These are phyloP conservation scores for Drosophila emarginata DNA, from an alignment of 2,888 invertebrate genomes.

Conservation along the genomic window DNA sequence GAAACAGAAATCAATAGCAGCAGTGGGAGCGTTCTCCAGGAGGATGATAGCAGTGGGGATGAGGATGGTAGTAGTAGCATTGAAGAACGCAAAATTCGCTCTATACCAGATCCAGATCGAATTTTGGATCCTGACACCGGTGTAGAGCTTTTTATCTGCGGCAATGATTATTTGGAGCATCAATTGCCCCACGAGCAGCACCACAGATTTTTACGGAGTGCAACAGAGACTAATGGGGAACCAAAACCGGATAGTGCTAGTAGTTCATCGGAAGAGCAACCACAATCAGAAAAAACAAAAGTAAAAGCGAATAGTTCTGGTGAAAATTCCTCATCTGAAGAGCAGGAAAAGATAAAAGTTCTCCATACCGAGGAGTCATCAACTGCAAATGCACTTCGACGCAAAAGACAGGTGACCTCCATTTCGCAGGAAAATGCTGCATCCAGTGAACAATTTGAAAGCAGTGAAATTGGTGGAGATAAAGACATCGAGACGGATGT, in stretches of 20 bases:
- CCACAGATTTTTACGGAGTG: not conserved
- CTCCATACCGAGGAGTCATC: not conserved
- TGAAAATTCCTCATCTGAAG: constrained; percentile 32
- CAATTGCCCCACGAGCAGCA: not conserved
- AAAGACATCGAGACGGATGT: constrained; percentile 14
- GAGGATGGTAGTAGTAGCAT: not conserved
- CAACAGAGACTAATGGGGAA: too few species aligned
- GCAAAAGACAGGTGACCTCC: constrained; percentile 6
- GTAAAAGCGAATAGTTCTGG: constrained; percentile 1
- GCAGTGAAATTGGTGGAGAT: constrained; percentile 22
- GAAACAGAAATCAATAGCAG: not conserved
- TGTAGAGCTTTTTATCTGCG: too few species aligned
- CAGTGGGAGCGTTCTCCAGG: not conserved
- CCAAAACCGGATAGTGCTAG: not conserved
- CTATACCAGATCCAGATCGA: not conserved
- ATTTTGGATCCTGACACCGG: not conserved
- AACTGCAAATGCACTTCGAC: not conserved
- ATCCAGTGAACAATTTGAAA: constrained; percentile 4
- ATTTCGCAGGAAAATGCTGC: not conserved
- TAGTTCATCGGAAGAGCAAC: not conserved
- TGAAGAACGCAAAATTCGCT: not conserved
- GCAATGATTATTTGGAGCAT: not conserved
- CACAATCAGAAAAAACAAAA: not conserved
- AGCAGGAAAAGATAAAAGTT: constrained; percentile 13
- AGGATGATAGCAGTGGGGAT: not conserved